Percentiles rank a stretch among this genome's conserved stretches.
These are phyloP conservation scores for Tanypteryx hageni DNA, from an alignment of 2,888 invertebrate species.

Conservation along the genomic window DNA sequence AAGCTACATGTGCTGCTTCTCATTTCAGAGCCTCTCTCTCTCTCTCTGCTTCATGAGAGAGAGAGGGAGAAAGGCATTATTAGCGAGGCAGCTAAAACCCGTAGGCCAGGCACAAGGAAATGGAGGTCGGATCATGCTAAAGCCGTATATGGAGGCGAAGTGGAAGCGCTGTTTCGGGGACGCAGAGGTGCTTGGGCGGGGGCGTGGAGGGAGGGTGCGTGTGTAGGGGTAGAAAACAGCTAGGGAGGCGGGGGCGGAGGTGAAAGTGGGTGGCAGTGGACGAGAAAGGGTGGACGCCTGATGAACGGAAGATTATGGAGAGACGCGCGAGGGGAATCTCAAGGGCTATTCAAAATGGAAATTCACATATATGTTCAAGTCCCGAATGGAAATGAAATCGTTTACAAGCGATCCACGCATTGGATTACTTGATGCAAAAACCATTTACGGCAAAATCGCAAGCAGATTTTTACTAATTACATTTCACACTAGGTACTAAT, in stretches of 20 bases:
- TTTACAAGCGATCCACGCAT: neutral
- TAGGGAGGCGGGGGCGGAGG: neutral
- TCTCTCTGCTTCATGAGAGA: neutral
- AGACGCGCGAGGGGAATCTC: neutral
- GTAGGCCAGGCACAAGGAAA: neutral
- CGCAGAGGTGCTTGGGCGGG: neutral
- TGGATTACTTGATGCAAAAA: neutral
- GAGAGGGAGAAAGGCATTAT: neutral
- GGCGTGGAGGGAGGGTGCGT: neutral
- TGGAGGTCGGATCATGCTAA: slow-evolving; percentile 38
- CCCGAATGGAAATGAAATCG: neutral
- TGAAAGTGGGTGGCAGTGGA: neutral
- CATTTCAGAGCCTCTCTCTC: neutral
- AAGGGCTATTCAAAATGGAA: neutral
- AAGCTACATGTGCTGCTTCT: neutral
- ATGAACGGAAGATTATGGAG: neutral
- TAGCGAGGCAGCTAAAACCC: neutral
- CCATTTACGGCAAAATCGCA: too few relatives aligned
- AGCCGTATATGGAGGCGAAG: slow-evolving; percentile 37
- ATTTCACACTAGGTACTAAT: too few relatives aligned
- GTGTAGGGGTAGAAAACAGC: neutral
- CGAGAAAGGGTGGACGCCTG: neutral
- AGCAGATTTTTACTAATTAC: too few relatives aligned
- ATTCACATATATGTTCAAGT: neutral
- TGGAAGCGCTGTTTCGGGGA: slow-evolving; percentile 51